These are phyloP conservation scores for Austrolebias charrua DNA, from an alignment of 2,797 vertebrate genomes.

Conservation along the genomic window DNA sequence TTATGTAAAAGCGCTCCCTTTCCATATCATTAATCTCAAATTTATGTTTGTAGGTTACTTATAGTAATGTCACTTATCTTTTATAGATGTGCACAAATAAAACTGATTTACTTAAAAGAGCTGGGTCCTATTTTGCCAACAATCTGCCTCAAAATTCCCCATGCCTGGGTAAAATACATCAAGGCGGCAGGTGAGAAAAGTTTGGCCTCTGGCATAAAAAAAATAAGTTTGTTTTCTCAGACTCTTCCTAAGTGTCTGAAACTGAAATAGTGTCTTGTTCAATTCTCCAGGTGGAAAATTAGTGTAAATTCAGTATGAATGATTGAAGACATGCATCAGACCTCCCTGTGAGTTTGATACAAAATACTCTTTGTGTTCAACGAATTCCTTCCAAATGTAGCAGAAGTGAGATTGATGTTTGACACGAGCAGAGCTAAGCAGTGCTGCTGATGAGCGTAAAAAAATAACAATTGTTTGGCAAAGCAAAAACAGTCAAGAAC, in stretches of 20 bases:
- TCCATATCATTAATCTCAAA: too few relatives aligned
- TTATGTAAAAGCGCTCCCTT: too few relatives aligned
- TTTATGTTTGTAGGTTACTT: too few relatives aligned
- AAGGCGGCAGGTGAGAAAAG: neutral
- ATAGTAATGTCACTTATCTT: too few relatives aligned
- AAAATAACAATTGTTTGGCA: constrained; percentile 37
- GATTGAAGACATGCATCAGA: neutral
- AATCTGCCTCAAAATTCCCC: neutral
- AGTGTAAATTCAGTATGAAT: neutral
- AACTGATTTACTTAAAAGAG: neutral
- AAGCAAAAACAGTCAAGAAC: constrained; percentile 15
- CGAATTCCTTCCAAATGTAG: constrained; percentile 24
- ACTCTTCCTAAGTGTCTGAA: neutral
- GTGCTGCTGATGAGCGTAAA: constrained; percentile 12
- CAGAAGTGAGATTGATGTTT: constrained; percentile 46
- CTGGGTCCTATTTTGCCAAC: neutral
- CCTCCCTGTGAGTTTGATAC: constrained; percentile 23
- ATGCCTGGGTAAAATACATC: neutral
- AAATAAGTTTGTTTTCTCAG: neutral
- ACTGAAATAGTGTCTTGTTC: neutral
- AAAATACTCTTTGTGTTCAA: constrained; percentile 20
- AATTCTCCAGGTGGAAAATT: neutral
- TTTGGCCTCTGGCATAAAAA: constrained; percentile 1
- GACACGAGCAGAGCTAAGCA: constrained; percentile 29
- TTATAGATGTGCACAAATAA: neutral